Evolutionary conservation across 2,797 vertebrate species (phyloP).

Genomic region (Hydrophis major): DNA sequence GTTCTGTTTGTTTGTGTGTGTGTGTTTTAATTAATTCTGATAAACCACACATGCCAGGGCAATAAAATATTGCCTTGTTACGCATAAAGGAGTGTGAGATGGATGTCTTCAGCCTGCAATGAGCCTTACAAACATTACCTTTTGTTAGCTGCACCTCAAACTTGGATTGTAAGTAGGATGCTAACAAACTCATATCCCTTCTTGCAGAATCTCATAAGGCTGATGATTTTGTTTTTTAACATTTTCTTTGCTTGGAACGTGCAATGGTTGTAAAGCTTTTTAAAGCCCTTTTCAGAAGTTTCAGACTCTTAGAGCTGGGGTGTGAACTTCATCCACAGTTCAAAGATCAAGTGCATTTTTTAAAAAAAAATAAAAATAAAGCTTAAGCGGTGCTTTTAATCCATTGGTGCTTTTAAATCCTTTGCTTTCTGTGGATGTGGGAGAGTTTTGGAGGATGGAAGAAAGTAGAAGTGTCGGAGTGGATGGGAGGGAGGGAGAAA

Average conservation of each 20-base stretch:
- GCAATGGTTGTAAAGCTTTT: not conserved
- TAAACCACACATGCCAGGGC: not conserved
- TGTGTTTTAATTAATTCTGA: not conserved
- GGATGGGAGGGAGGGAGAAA: not conserved
- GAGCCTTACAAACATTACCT: not conserved
- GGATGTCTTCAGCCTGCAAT: not conserved
- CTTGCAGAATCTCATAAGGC: not conserved
- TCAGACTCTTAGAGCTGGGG: not conserved
- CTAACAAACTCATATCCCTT: not conserved
- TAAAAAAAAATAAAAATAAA: not conserved
- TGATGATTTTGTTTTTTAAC: not conserved
- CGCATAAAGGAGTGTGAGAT: not conserved
- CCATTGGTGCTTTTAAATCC: not conserved
- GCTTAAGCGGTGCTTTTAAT: not conserved
- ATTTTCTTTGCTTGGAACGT: not conserved
- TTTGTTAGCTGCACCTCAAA: not conserved
- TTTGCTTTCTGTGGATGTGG: not conserved
- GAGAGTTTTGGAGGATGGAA: not conserved
- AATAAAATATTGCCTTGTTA: not conserved
- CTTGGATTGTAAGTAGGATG: not conserved
- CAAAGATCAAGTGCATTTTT: not conserved
- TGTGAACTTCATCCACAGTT: constrained; percentile 11
- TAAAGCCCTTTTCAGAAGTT: not conserved
- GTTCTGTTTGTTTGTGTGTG: too few species aligned
- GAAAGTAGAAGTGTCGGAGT: not conserved